Evolutionary conservation across 2,888 invertebrate genomes (phyloP), one percentile per base, ranked within the genome.

Genomic region (Callinectes sapidus): DNA sequence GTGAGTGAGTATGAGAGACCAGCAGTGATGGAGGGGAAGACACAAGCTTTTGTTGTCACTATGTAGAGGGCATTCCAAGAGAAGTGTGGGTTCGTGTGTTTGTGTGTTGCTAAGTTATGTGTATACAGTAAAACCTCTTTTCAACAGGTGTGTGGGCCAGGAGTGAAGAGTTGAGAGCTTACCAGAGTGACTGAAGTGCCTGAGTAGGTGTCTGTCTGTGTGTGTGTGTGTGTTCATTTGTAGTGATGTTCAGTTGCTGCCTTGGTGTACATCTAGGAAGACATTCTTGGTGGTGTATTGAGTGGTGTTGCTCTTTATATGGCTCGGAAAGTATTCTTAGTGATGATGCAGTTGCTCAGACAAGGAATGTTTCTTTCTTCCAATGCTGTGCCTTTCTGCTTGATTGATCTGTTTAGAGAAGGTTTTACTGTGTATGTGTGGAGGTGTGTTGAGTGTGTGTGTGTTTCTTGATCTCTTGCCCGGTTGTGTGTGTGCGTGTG

Each of bases 371-470:
- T 81, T 2, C 32, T 32, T 8, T 32, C 81, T 81, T 81, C 81
- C 81, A 81, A 16, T 18, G 35, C 16, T 32, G 81, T 81, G 81
- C 81, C 81, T 81, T 81, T 81, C 81, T 81, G 14, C 81, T n/a
- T 35, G 81, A 81, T 35, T 32, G 32, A 28, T 81, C 81, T 81
- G 81, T 81, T 81, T 16, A 81, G 35, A 35, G 35, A 35, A 35
- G 81, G 81, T 81, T 81, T 81, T 81, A 35, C 81, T 81, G 81
- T 35, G 14, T 32, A 16, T 32, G 16, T 35, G 81, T 81, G 81
- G 35, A 16, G 16, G 81, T 81, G 81, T 81, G 81, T 32, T 71
- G 71, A 28, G 32, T 2, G 71, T 13, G 81, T 81, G 14, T 81
- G 81, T 35, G 35, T 81, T 35, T 32, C 35, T 8, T 32, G 35